phyloP scores from a whole-genome alignment of 2,797 vertebrate species.

The Heteromormyrus szaboi region DNA sequence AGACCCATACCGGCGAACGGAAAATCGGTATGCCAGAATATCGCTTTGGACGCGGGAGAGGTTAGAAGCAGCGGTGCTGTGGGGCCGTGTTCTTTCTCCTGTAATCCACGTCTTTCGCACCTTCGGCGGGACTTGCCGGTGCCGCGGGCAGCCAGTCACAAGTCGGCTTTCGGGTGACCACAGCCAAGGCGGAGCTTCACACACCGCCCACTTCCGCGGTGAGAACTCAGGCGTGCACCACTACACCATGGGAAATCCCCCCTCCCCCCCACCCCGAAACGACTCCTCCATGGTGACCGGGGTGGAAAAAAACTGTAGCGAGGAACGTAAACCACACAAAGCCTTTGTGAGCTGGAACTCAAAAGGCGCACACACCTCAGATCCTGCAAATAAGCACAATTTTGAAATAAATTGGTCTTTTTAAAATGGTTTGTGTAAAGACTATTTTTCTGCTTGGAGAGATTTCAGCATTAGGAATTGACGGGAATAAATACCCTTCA shows the following conservation, averaged over 20 bases:
- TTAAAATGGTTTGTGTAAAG: slow-evolving; percentile 17
- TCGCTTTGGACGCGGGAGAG: neutral
- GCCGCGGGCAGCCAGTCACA: neutral
- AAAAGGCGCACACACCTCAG: neutral
- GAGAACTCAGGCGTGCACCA: neutral
- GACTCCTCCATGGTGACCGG: neutral
- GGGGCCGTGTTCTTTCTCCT: neutral
- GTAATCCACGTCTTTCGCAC: neutral
- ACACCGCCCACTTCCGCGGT: neutral
- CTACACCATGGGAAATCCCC: neutral
- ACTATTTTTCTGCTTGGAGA: slow-evolving; percentile 17
- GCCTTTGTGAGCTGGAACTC: neutral
- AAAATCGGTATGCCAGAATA: neutral
- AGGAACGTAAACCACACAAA: neutral
- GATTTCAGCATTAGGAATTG: slow-evolving; percentile 14
- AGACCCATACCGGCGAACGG: neutral
- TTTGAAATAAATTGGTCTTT: slow-evolving; percentile 11
- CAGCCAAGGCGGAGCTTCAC: neutral
- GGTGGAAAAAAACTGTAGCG: neutral
- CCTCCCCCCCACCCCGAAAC: neutral
- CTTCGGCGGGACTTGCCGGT: neutral
- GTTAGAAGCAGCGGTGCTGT: neutral
- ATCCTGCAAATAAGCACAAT: slow-evolving; percentile 15
- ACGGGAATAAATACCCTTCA: slow-evolving; percentile 12
- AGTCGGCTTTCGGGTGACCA: neutral